Conservation (phyloP, 2,888 invertebrate species). For the Camptogramma bilineatum region DNA sequence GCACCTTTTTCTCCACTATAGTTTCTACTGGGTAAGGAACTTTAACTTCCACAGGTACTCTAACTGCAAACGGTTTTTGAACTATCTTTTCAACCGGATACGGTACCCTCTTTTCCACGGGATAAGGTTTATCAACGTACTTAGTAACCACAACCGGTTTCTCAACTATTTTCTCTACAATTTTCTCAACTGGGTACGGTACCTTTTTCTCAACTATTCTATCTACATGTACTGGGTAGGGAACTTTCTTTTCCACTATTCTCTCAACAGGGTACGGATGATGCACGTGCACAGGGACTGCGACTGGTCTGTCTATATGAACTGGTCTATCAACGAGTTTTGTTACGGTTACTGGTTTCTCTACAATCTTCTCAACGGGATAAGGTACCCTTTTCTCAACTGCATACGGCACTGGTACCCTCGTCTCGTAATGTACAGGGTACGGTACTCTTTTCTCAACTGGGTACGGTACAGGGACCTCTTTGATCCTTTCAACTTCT, state of each 20-base stretch:
- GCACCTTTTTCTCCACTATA: slow-evolving; percentile 75
- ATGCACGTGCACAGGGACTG: slow-evolving; percentile 68
- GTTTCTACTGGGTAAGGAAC: slow-evolving; percentile 77
- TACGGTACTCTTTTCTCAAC: slow-evolving; percentile 78
- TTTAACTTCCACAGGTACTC: slow-evolving; percentile 82
- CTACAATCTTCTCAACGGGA: slow-evolving; percentile 80
- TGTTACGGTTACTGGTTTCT: slow-evolving; percentile 83
- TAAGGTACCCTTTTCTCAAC: slow-evolving; percentile 79
- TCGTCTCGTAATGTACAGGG: slow-evolving; percentile 77
- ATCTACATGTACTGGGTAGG: slow-evolving; percentile 74
- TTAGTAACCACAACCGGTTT: slow-evolving; percentile 43
- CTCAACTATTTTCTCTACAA: slow-evolving; percentile 69
- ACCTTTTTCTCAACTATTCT: slow-evolving; percentile 80
- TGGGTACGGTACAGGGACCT: slow-evolving; percentile 78
- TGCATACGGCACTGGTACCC: slow-evolving; percentile 81
- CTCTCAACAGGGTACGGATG: slow-evolving; percentile 82
- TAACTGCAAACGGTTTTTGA: slow-evolving; percentile 77
- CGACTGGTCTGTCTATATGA: slow-evolving; percentile 71
- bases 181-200: slow-evolving; percentile 71
- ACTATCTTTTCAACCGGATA: slow-evolving; percentile 82
- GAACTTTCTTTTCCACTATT: slow-evolving; percentile 80
- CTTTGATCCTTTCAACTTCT: slow-evolving; percentile 58
- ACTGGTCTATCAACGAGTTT: slow-evolving; percentile 75
- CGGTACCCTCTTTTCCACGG: slow-evolving; percentile 82
- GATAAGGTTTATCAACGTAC: slow-evolving; percentile 43